Base-by-base conservation (phyloP, 2,113 vertebrate genomes). In the Australoheros scitulus region DNA sequence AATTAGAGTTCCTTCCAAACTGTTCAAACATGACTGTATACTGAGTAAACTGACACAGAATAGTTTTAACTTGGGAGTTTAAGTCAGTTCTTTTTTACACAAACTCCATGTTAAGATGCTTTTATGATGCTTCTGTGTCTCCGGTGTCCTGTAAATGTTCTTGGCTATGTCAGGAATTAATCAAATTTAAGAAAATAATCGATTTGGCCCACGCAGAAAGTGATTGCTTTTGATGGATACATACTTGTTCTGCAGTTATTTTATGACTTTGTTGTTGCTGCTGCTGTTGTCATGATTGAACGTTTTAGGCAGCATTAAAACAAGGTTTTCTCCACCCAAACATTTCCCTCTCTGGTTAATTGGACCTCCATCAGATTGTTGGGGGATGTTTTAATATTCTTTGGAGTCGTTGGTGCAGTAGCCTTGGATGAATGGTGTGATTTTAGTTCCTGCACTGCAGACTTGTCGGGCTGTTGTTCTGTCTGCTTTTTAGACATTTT, bases 361-460 rank as follows among this genome's bases (percentile, higher is more conserved):
- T 74, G 63, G 17, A 57, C 26, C 8, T 11, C 9, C 38, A 55
- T 34, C 36, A 59, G 61, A 58, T 63, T 68, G n/a, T 55, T 75
- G 63, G 36, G 61, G 50, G 63, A 79, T 29, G 11, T 38, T 56
- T 65, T 29, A 41, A 74, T 43, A 50, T 50, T 59, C 64, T 68
- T 83, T n/a, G 6, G 29, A 63, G 8, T 24, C 2, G 0, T 29
- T 83, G 72, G 14, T 8, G 32, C 50, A 61, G 5, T 52, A 79
- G 43, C 81, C 81, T 88, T 63, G 78, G 32, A 88, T 74, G 10
- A 64, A 74, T 3, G 15, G 11, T 52, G 17, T 11, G 29, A 43
- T 58, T 36, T 82, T 17, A 34, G 72, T 55, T 74, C n/a, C 87
- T 77, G 68, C 61, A 50, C 22, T 70, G 56, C 78, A 79, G 75